Percentiles rank a stretch among this genome's conserved stretches.
Evolutionary conservation across 2,888 invertebrate genomes (phyloP).

Genomic region (Stenchaetothrips biformis): DNA sequence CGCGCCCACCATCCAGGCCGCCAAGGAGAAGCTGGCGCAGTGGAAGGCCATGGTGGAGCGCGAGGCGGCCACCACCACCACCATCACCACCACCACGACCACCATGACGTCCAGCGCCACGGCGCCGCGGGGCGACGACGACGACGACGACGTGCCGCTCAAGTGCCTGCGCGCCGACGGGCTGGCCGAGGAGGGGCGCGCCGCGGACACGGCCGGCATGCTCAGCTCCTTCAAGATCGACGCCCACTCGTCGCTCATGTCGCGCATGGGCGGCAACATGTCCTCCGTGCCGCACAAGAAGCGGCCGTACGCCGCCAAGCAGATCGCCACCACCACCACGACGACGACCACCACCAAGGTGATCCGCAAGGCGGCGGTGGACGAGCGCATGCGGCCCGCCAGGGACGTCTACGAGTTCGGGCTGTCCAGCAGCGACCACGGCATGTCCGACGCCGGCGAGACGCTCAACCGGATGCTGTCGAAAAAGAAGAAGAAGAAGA

Average conservation of each 20-base stretch:
- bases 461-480: neutral
- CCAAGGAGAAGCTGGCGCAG: neutral
- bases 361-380: neutral
- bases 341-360: conserved; percentile 5
- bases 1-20: neutral
- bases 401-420: conserved; percentile 16
- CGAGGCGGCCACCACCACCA: neutral
- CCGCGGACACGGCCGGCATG: neutral
- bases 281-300: conserved; percentile 16
- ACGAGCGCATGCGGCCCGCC: neutral
- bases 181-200: neutral
- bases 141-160: conserved; percentile 10
- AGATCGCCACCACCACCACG: neutral
- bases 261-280: conserved; percentile 14
- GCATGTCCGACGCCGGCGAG: conserved; percentile 8
- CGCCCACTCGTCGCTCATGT: conserved; percentile 8
- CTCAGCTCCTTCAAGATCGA: conserved; percentile 16
- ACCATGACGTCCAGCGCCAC: neutral
- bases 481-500: conserved; percentile 6
- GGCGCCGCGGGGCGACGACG: neutral
- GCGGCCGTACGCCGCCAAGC: conserved; percentile 12
- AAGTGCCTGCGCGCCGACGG: neutral
- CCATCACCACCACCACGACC: neutral
- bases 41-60: neutral
- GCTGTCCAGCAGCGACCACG: neutral